Base-by-base conservation (phyloP, 2,888 invertebrate genomes). In the Acleris holmiana region DNA sequence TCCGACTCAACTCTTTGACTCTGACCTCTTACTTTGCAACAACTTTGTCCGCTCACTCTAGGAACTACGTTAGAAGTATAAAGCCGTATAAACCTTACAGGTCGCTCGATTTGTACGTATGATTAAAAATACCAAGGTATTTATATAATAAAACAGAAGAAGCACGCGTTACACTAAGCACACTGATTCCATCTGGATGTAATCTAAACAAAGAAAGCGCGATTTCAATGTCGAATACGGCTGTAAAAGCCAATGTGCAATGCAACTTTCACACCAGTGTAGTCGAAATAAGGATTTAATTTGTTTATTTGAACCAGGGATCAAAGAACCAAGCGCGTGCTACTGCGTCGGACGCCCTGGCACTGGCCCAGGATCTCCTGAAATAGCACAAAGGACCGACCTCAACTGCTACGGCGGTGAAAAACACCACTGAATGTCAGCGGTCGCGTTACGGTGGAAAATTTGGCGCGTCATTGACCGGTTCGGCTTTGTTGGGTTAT, bases 351-450 rank as follows among this genome's bases (percentile, higher is more conserved):
- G 81, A 83, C 73, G 73, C 76, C 61, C 85, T 92, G 92, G 91
- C 89, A 73, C 69, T 68, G 61, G 68, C 86, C 92, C 92, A 92
- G 80, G 63, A 87, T 86, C 82, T 86, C 90, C 91, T 87, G 85
- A 91, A 92, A 91, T 92, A 92, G 91, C 91, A 92, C 92, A 92
- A 92, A 92, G 92, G 89, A 91, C 87, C 83, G 86, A 87, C 88
- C 88, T 88, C 83, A 83, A 76, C 75, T 82, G 81, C 79, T 72
- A 70, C 72, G 80, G 75, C 80, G 81, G 41, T 82, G 86, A 85
- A 83, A 89, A 86, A 84, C 80, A 89, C 89, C 87, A 89, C 88
- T 82, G 85, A 89, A 84, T 86, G 86, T 86, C 86, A 83, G 83
- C 78, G 84, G 74, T 77, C 82, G 75, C 66, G 73, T 69, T 75